Evolutionary conservation across 2,113 vertebrate genomes (phyloP).

Genomic region (Scortum barcoo): DNA sequence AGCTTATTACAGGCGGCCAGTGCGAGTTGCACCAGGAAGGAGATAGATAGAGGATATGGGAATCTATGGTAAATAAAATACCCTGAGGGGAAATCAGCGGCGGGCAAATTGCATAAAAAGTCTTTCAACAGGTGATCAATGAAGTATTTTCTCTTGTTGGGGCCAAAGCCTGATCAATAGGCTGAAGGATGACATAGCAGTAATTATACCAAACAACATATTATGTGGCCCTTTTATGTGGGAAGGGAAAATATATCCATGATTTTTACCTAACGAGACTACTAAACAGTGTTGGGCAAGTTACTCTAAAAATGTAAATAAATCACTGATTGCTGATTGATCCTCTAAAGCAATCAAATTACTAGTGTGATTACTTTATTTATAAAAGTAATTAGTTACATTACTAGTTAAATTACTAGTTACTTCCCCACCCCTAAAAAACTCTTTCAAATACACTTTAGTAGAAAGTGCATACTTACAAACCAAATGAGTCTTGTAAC

Average conservation of each 20-base stretch:
- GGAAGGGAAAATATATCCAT: background rate
- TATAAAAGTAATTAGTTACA: no score
- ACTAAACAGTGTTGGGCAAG: no score
- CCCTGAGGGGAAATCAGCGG: conserved; percentile 10
- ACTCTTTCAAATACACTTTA: no score
- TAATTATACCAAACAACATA: conserved; percentile 4
- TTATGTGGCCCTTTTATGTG: no score
- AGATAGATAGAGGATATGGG: conserved; percentile 28
- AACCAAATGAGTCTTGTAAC: no score
- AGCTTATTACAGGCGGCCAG: conserved; percentile 51
- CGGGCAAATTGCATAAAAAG: conserved; percentile 21
- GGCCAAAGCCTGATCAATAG: conserved; percentile 22
- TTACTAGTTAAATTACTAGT: no score
- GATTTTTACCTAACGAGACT: background rate
- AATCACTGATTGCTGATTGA: no score
- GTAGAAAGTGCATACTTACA: no score
- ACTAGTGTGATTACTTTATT: no score
- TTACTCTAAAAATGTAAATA: no score
- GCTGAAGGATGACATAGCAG: conserved; percentile 1
- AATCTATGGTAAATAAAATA: conserved; percentile 52
- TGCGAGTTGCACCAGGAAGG: conserved; percentile 27
- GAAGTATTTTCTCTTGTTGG: background rate
- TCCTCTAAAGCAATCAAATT: no score
- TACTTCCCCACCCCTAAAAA: no score
- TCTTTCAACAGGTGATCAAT: conserved; percentile 52